phyloP scores from a whole-genome alignment of 2,113 vertebrate species.

The Glaucomys volans region DNA sequence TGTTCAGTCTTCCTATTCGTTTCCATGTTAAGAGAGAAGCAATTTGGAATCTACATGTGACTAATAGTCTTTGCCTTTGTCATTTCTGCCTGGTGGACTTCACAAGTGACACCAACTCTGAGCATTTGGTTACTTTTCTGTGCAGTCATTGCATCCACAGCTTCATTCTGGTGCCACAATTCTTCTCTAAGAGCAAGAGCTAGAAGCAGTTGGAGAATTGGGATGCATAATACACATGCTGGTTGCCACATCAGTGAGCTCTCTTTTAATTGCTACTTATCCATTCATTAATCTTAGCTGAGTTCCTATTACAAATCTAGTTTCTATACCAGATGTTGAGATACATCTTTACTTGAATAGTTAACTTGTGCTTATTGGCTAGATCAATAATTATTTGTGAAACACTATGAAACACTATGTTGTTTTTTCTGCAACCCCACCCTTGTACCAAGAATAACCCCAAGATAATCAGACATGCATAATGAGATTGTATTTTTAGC shows the following conservation, averaged over 20 bases:
- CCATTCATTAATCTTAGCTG: neutral
- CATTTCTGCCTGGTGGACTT: neutral
- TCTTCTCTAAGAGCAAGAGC: neutral
- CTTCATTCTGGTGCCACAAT: neutral
- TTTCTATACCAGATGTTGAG: neutral
- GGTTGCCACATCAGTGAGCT: neutral
- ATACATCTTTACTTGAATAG: neutral
- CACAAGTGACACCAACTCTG: neutral
- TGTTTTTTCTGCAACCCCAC: neutral
- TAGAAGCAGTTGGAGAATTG: neutral
- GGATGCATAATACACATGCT: rapidly evolving
- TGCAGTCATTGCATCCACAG: neutral
- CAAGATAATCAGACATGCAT: neutral
- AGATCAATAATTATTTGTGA: neutral
- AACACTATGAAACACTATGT: neutral
- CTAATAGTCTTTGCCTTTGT: neutral
- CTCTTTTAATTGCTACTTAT: neutral
- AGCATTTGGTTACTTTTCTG: neutral
- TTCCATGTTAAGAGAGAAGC: neutral
- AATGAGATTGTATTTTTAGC: neutral
- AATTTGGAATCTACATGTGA: neutral
- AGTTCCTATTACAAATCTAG: neutral
- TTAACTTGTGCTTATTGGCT: neutral
- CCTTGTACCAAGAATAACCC: neutral
- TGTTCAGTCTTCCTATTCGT: neutral